Base-by-base conservation (phyloP, 2,888 invertebrate genomes). In the Tupiocoris notatus region DNA sequence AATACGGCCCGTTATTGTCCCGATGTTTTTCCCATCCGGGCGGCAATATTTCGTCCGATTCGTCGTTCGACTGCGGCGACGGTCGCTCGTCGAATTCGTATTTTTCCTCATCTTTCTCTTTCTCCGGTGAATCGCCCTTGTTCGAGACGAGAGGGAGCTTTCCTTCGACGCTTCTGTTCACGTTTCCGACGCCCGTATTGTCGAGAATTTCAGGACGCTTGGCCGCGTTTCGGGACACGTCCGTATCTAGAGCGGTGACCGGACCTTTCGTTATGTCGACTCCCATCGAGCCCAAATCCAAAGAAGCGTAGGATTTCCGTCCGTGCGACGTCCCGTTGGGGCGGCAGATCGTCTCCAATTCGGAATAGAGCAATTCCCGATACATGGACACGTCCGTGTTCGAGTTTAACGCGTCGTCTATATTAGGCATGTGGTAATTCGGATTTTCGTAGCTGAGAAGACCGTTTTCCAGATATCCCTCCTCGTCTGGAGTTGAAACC, bases 1-100 rank as follows among this genome's bases (percentile, higher is more conserved):
- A 98, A 85, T 98, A 97, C 0, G 94, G 92, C 17, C 95, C 95
- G 83, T 94, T 93, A 82, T 92, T 93, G 85, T 96, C 95, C 88
- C 96, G 95, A 86, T 96, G 96, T 84, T 92, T 93, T 86, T 97
- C 96, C 97, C 96, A 97, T 1, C 96, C 96, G 0, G 91, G 89
- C 0, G 96, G 96, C 81, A 96, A 86, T 79, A 85, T 85, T 77
- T 84, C 84, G 56, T 78, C 71, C 71, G 78, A 67, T 22, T 63
- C 71, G 25, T 67, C 70, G 18, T 79, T 77, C 82, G 89, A 89
- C 3, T 79, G 88, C 78, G 90, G 74, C 18, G 73, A 73, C 56
- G 62, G 67, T 2, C 54, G 58, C 22, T 24, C 64, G 25, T 71
- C 73, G 22, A 61, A 24, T 18, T 58, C 56, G 2, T 66, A 58